Base-by-base conservation (phyloP, 2,888 invertebrate species). In the Drosophila kambysellisi region DNA sequence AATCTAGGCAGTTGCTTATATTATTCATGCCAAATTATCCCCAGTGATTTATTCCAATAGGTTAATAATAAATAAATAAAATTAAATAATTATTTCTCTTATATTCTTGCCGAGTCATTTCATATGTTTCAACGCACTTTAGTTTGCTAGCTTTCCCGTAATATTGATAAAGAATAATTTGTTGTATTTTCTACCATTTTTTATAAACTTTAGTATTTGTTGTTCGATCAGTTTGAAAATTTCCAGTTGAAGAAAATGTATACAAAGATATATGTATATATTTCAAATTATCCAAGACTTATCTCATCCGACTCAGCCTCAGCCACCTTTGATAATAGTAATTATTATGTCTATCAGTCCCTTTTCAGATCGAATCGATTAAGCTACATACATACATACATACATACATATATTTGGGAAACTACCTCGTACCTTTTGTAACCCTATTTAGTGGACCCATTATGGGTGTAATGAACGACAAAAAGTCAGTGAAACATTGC, bases 401-500 rank as follows among this genome's bases (percentile, higher is more conserved):
- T 15, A 2, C 8, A 11, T 25, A 30, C 17, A 29, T 25, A 30
- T 9, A 29, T 54, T n/a, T 37, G 15, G 3, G 17, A 30, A n/a
- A 41, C 3, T n/a, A 12, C 5, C n/a, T 30, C n/a, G 5, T 30
- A 4, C 15, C 17, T 30, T n/a, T 57, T 29, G n/a, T 15, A 39
- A 32, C 20, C 48, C 25, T 15, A 46, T 25, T 46, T 46, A 46
- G 15, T 25, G 15, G 20, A 7, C 20, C 20, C 15, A 46, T 46
- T 20, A 46, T 46, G 64, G 37, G 37, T 15, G 58, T 5, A 60
- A 41, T 46, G 29, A 41, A 43, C 20, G 46, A 32, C 32, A 66
- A 41, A 57, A 64, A 61, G 41, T 50, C 60, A 60, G 35, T 61
- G 41, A 64, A 68, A 74, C 53, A 64, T 20, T 6, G 61, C 48